These are phyloP conservation scores for Lucilia sericata DNA, from an alignment of 1,140 invertebrate genomes.

Conservation along the genomic window DNA sequence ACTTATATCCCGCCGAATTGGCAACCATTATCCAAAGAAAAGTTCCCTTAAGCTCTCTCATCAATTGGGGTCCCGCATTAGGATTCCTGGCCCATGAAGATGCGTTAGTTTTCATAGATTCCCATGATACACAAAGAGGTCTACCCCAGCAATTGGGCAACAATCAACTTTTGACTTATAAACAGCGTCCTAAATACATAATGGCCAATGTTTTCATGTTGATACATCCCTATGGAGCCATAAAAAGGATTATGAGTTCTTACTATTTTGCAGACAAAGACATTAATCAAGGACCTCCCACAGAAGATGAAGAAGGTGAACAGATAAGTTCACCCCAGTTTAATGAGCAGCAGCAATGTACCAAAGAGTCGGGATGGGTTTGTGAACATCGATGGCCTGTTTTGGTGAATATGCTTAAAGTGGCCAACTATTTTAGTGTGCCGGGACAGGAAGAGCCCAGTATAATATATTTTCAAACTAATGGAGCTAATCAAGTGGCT, in stretches of 20 bases:
- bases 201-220: slow-evolving; percentile 83
- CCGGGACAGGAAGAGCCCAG: slow-evolving; percentile 66
- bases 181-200: slow-evolving; percentile 73
- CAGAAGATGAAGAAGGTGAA: slow-evolving; percentile 50
- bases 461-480: slow-evolving; percentile 79
- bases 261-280: slow-evolving; percentile 68
- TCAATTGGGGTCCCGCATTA: slow-evolving; percentile 73
- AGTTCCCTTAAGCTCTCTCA: slow-evolving; percentile 48
- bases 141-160: slow-evolving; percentile 68
- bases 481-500: slow-evolving; percentile 79
- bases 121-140: slow-evolving; percentile 73
- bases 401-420: slow-evolving; percentile 84
- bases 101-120: slow-evolving; percentile 76
- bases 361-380: slow-evolving; percentile 80
- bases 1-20: slow-evolving; percentile 73
- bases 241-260: slow-evolving; percentile 80
- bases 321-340: slow-evolving; percentile 73
- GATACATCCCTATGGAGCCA: slow-evolving; percentile 78
- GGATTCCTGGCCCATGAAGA: slow-evolving; percentile 70
- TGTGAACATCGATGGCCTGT: slow-evolving; percentile 90
- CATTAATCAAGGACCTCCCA: slow-evolving; percentile 71
- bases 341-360: slow-evolving; percentile 72
- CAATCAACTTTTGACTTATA: slow-evolving; percentile 71
- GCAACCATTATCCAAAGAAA: slow-evolving; percentile 67
- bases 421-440: slow-evolving; percentile 73